These are phyloP conservation scores for Zhuqinia jingwanae DNA, from an alignment of 2,888 invertebrate genomes.

Conservation along the genomic window DNA sequence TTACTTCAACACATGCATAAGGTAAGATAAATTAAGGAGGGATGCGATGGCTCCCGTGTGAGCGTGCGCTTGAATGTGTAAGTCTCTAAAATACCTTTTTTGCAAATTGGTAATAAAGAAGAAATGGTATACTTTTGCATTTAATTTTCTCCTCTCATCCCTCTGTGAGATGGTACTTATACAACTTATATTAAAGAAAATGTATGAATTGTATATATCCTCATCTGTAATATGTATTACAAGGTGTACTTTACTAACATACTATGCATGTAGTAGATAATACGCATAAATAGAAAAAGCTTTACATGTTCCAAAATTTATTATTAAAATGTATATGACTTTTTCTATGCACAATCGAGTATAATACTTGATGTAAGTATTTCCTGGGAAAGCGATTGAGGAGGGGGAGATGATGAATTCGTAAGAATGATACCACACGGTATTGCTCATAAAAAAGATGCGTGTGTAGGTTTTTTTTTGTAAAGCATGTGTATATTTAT, in stretches of 20 bases:
- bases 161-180: constrained; percentile 12
- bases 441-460: constrained; percentile 6
- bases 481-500: no score
- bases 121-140: constrained; percentile 37
- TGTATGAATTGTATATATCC: no score
- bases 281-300: not conserved
- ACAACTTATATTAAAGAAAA: not conserved
- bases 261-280: not conserved
- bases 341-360: not conserved
- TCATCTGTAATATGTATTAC: no score
- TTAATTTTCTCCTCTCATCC: constrained; percentile 43
- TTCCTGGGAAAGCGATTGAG: constrained; percentile 10
- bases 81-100: constrained; percentile 25
- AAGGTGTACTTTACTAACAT: not conserved
- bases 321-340: not conserved
- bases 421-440: constrained; percentile 24
- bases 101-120: constrained; percentile 29
- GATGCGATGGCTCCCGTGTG: constrained; percentile 20
- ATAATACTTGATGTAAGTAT: not conserved
- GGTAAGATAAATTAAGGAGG: no score
- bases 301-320: no score
- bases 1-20: no score
- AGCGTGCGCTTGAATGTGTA: not conserved
- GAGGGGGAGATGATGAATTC: constrained; percentile 54
- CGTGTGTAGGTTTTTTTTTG: not conserved